These are phyloP conservation scores for Periplaneta americana DNA, from an alignment of 1,140 invertebrate species.

Conservation along the genomic window DNA sequence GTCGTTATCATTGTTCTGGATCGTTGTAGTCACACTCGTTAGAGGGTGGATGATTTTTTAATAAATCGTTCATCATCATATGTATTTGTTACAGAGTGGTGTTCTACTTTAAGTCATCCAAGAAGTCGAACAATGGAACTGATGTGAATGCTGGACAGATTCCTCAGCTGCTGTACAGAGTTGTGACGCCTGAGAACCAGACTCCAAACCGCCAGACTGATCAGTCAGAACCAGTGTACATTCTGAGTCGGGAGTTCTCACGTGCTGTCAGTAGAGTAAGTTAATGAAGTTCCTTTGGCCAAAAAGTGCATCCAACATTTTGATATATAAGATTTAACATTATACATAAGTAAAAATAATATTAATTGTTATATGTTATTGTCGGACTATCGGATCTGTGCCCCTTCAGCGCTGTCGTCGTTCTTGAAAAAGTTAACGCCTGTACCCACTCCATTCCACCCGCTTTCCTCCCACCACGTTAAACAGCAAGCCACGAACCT, in stretches of 20 bases:
- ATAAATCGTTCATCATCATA: neutral
- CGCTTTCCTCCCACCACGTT: too few species aligned
- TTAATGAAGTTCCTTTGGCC: too few species aligned
- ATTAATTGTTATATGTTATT: too few species aligned
- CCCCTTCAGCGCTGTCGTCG: too few species aligned
- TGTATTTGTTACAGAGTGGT: conserved; percentile 55
- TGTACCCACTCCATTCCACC: too few species aligned
- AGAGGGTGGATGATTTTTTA: neutral
- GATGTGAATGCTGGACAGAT: conserved; percentile 98
- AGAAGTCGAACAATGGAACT: conserved; percentile 97
- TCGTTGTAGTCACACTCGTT: neutral
- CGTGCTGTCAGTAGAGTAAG: conserved; percentile 63
- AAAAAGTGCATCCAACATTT: conserved; percentile 14
- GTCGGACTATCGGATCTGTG: too few species aligned
- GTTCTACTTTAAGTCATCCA: conserved; percentile 95
- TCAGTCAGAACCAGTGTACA: conserved; percentile 62
- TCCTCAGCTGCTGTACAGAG: conserved; percentile 84
- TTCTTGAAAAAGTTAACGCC: too few species aligned
- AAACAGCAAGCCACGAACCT: too few species aligned
- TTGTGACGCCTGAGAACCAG: conserved; percentile 63
- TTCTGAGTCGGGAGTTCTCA: conserved; percentile 70
- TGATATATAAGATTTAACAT: too few species aligned
- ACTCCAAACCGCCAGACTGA: conserved; percentile 50
- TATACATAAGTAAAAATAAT: too few species aligned
- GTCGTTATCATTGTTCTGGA: neutral